phyloP scores from a whole-genome alignment of 1,140 invertebrate species.

The Sitobion miscanthi region DNA sequence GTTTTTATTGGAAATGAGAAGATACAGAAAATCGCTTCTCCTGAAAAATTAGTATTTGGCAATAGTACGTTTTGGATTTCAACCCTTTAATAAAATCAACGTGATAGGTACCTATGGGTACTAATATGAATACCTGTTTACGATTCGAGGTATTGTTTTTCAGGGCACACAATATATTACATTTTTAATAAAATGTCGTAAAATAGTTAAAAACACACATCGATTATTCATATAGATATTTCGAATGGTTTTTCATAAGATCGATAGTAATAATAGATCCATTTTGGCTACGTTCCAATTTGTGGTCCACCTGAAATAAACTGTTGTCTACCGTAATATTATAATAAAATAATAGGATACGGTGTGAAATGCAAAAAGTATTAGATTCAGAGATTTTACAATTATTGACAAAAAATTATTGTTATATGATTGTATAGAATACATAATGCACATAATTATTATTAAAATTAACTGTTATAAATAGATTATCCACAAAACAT shows the following conservation, averaged over 20 bases:
- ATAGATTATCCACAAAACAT: too few species aligned
- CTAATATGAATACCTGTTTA: too few species aligned
- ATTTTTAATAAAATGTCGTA: background rate
- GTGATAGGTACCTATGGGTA: too few species aligned
- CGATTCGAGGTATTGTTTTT: too few species aligned
- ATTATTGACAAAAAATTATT: background rate
- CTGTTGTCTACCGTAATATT: background rate
- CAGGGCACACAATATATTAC: too few species aligned
- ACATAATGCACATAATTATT: too few species aligned
- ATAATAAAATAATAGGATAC: background rate
- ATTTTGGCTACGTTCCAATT: background rate
- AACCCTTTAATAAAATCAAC: too few species aligned
- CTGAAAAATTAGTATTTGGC: too few species aligned
- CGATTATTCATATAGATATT: background rate
- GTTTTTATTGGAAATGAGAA: too few species aligned
- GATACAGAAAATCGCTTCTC: too few species aligned
- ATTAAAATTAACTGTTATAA: too few species aligned
- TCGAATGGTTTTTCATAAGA: background rate
- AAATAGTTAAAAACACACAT: background rate
- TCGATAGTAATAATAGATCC: background rate
- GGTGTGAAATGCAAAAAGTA: background rate
- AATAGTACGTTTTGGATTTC: too few species aligned
- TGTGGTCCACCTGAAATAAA: background rate
- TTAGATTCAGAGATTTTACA: background rate
- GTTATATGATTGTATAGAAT: background rate